Percentiles rank a stretch among this genome's conserved stretches.
Conservation (phyloP, 2,888 invertebrate genomes). For the Corbicula japonica region DNA sequence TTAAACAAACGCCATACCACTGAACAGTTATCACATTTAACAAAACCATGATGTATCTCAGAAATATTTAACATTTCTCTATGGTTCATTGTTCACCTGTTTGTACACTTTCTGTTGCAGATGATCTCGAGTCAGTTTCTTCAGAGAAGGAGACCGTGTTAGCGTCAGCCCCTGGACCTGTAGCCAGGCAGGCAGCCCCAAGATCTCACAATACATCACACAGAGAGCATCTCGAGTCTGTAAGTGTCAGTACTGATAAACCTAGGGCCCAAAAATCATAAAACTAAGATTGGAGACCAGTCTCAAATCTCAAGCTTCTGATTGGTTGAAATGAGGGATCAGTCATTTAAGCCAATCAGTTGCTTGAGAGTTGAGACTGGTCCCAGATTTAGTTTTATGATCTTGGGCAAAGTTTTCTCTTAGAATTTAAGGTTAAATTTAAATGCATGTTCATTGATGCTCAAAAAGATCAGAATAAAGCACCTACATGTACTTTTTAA, state of each 20-base stretch:
- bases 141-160: constrained; percentile 71
- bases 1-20: too few species aligned
- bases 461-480: too few species aligned
- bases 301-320: neutral
- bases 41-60: too few species aligned
- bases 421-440: neutral
- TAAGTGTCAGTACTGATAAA: constrained; percentile 26
- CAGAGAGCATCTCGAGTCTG: constrained; percentile 27
- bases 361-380: neutral
- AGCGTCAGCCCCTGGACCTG: constrained; percentile 43
- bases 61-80: too few species aligned
- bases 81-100: too few species aligned
- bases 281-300: too few species aligned
- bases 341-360: too few species aligned
- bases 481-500: neutral
- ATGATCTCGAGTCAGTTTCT: constrained; percentile 66
- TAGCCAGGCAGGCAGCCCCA: constrained; percentile 32
- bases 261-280: too few species aligned
- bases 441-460: too few species aligned
- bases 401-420: neutral
- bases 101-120: constrained; percentile 51
- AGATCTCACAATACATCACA: constrained; percentile 14
- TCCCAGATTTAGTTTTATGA: neutral
- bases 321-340: too few species aligned
- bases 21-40: too few species aligned